Evolutionary conservation across 2,888 invertebrate species (phyloP).

Genomic region (Ecliptopera silaceata): DNA sequence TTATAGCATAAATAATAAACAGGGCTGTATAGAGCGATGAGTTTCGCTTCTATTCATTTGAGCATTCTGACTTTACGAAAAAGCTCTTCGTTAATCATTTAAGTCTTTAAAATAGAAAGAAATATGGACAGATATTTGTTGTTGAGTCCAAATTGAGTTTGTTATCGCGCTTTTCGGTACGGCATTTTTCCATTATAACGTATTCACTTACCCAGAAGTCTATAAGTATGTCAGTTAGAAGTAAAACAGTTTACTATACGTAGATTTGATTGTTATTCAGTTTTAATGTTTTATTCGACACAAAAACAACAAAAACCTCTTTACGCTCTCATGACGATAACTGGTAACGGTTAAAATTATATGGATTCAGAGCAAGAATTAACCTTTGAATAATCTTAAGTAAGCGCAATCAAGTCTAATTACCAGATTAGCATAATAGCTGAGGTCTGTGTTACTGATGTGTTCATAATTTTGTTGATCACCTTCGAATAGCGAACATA

Average conservation of each 20-base stretch:
- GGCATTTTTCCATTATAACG: too few species aligned
- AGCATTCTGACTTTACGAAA: conserved; percentile 13
- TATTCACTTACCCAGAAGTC: not conserved
- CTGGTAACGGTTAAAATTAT: conserved; percentile 30
- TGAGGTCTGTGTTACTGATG: conserved; percentile 17
- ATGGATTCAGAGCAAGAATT: conserved; percentile 32
- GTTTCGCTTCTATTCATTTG: conserved; percentile 31
- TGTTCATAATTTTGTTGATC: conserved; percentile 25
- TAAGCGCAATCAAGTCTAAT: conserved; percentile 27
- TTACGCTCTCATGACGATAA: conserved; percentile 20
- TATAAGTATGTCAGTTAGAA: not conserved
- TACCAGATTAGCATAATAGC: conserved; percentile 28
- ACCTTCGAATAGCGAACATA: conserved; percentile 12
- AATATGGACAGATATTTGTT: too few species aligned
- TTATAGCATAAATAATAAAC: conserved; percentile 38
- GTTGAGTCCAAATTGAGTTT: too few species aligned
- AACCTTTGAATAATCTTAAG: conserved; percentile 32
- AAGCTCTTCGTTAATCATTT: conserved; percentile 4
- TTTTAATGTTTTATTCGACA: conserved; percentile 3
- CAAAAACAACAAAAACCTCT: conserved; percentile 17
- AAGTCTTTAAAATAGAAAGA: not conserved
- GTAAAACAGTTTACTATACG: not conserved
- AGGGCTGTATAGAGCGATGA: conserved; percentile 32
- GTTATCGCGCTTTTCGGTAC: too few species aligned
- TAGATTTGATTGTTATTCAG: conserved; percentile 1